Evolutionary conservation across 2,888 invertebrate genomes (phyloP).

Genomic region (Cryptocheilus praepositus): DNA sequence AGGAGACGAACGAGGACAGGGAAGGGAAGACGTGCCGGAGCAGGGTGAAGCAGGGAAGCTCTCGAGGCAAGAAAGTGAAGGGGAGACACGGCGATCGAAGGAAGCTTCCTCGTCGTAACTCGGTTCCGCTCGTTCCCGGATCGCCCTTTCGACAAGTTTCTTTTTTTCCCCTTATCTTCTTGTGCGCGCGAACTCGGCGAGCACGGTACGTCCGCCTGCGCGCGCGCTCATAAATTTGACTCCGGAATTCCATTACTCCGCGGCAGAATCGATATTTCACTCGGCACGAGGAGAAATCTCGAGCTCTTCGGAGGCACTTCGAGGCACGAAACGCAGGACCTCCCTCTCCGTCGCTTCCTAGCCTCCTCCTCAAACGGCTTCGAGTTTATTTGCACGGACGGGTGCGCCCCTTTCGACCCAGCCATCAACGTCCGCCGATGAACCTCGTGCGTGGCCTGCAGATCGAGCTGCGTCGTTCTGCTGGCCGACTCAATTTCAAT

Average conservation of each 20-base stretch:
- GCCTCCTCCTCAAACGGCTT: slow-evolving; percentile 20
- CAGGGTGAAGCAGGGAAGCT: background rate
- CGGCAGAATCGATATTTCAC: slow-evolving; percentile 44
- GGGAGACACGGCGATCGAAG: slow-evolving; percentile 5
- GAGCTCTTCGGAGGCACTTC: slow-evolving; percentile 26
- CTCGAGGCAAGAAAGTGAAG: slow-evolving; percentile 7
- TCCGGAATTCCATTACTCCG: slow-evolving; percentile 68
- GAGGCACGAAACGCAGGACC: slow-evolving; percentile 1
- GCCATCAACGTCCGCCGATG: no score
- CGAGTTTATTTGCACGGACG: slow-evolving; percentile 40
- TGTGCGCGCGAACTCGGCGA: slow-evolving; percentile 12
- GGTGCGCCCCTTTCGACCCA: slow-evolving; percentile 28
- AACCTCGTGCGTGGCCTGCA: no score
- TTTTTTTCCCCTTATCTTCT: slow-evolving; percentile 6
- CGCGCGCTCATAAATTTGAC: slow-evolving; percentile 66
- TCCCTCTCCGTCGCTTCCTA: background rate
- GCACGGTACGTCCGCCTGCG: slow-evolving; percentile 35
- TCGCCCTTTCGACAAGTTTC: slow-evolving; percentile 15
- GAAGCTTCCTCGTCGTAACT: slow-evolving; percentile 1
- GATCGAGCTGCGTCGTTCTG: no score
- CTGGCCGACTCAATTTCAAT: background rate
- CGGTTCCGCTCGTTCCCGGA: background rate
- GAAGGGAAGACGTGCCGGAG: background rate
- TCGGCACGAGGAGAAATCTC: slow-evolving; percentile 24
- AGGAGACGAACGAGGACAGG: background rate